A percentile compares a stretch with the other conserved stretches of the same genome.
Conservation (phyloP, 2,797 vertebrate genomes). For the Typhlichthys eigenmanni region DNA sequence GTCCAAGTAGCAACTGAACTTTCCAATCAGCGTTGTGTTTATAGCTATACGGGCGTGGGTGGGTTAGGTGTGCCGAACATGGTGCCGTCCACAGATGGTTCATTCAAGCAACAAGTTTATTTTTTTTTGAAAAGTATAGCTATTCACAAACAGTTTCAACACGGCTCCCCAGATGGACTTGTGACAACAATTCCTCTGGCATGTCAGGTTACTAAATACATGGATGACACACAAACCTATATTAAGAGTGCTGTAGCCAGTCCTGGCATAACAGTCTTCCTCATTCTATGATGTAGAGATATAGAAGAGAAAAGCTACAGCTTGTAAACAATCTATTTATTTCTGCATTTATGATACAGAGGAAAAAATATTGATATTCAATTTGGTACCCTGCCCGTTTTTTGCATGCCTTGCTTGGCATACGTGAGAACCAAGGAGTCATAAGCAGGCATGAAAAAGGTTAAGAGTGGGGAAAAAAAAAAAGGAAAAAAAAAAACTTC, state of each 20-base stretch:
- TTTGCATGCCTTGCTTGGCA: conserved; percentile 29
- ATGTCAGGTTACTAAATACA: not conserved
- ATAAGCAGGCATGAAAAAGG: conserved; percentile 7
- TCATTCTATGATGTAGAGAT: not conserved
- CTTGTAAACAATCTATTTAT: not conserved
- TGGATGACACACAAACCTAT: conserved; percentile 57
- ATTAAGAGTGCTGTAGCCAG: conserved; percentile 20
- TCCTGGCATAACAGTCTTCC: not conserved
- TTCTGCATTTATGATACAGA: conserved; percentile 10
- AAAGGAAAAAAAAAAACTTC: no score
- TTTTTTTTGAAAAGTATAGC: conserved; percentile 20
- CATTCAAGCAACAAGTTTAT: no score
- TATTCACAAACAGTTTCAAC: no score
- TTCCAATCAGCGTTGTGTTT: no score
- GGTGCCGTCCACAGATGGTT: no score
- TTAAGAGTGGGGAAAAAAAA: conserved; percentile 2
- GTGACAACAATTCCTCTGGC: no score
- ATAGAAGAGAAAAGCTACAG: not conserved
- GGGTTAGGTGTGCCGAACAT: no score
- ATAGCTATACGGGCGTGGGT: no score
- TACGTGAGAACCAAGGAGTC: not conserved
- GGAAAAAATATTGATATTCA: conserved; percentile 28
- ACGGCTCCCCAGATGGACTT: no score
- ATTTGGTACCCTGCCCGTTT: not conserved
- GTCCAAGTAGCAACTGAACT: no score